A percentile compares a stretch with the other conserved stretches of the same genome.
Evolutionary conservation across 30 jellyfish, hydroid and myxozoan species (phyloP).

Genomic region (Rhopilema esculentum): DNA sequence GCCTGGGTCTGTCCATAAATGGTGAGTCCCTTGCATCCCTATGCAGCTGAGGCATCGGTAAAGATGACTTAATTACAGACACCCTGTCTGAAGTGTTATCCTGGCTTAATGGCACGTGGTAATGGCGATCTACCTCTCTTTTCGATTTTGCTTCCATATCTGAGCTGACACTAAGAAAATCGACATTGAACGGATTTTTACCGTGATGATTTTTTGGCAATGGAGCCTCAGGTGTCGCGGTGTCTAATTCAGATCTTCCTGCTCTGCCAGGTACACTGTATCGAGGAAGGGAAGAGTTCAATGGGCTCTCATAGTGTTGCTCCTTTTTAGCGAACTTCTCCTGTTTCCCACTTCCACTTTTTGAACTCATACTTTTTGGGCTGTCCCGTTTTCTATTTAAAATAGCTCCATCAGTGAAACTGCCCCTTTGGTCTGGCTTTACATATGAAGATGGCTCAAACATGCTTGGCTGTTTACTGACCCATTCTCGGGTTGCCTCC

Average conservation of each 20-base stretch:
- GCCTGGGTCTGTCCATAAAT: slow-evolving; percentile 6
- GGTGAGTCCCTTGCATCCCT: slow-evolving; percentile 17
- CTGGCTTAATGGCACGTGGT: slow-evolving; percentile 23
- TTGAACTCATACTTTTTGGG: slow-evolving; percentile 11
- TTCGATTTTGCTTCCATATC: slow-evolving; percentile 40
- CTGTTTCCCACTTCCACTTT: slow-evolving; percentile 13
- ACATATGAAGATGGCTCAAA: slow-evolving; percentile 8
- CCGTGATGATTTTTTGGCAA: slow-evolving; percentile 20
- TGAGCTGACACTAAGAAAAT: slow-evolving; percentile 69
- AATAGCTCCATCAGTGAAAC: slow-evolving; percentile 14
- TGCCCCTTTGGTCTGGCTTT: slow-evolving; percentile 21
- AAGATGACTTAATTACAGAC: slow-evolving; percentile 64
- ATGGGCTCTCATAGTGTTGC: slow-evolving; percentile 65
- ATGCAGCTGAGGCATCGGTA: slow-evolving; percentile 39
- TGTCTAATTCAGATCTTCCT: slow-evolving; percentile 26
- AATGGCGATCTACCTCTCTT: slow-evolving; percentile 41
- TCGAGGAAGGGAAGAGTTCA: slow-evolving; percentile 58
- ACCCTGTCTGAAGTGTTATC: slow-evolving; percentile 56
- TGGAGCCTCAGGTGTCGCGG: slow-evolving; percentile 9
- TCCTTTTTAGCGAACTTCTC: slow-evolving; percentile 59
- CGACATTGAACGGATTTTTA: slow-evolving; percentile 70
- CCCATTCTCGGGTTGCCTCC: slow-evolving; percentile 74
- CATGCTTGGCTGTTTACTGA: slow-evolving; percentile 56
- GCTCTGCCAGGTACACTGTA: slow-evolving; percentile 21
- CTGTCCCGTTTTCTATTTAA: slow-evolving; percentile 24